These are phyloP conservation scores for Lycocerus yunnanus DNA, from an alignment of 2,888 invertebrate species.

Conservation along the genomic window DNA sequence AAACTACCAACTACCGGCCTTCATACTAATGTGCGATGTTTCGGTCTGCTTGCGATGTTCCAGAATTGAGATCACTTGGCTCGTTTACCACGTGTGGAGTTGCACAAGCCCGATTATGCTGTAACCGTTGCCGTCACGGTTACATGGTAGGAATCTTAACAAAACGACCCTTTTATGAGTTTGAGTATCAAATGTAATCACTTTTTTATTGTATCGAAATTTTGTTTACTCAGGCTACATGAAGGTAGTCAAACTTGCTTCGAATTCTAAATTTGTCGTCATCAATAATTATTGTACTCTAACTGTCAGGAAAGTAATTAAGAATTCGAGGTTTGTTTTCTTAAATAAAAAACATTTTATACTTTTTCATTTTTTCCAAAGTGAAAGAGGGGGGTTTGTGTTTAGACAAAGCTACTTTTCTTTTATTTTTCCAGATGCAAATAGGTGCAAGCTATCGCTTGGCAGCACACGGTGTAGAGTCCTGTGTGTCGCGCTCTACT, in stretches of 20 bases:
- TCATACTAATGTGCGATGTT: conserved; percentile 56
- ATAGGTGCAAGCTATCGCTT: conserved; percentile 47
- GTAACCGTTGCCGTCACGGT: conserved; percentile 54
- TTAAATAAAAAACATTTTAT: conserved; percentile 4
- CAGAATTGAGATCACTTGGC: conserved; percentile 55
- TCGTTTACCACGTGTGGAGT: conserved; percentile 52
- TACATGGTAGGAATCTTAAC: conserved; percentile 55
- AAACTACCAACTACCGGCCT: conserved; percentile 45
- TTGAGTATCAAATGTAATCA: conserved; percentile 43
- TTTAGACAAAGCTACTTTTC: conserved; percentile 56
- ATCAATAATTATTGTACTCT: too few species aligned
- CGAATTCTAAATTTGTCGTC: conserved; percentile 7
- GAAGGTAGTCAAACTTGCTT: conserved; percentile 22
- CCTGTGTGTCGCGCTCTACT: conserved; percentile 23
- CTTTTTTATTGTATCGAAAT: background rate
- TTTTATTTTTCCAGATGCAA: conserved; percentile 58
- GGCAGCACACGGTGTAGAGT: conserved; percentile 22
- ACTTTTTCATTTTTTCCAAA: conserved; percentile 14
- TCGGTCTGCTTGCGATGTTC: conserved; percentile 60
- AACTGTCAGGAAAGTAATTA: background rate
- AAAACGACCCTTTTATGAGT: conserved; percentile 42
- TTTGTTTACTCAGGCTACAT: conserved; percentile 23
- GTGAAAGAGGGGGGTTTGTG: conserved; percentile 26
- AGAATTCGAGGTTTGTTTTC: conserved; percentile 11
- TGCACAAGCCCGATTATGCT: conserved; percentile 46